phyloP scores from a whole-genome alignment of 2,888 invertebrate genomes.

The Entomobrya multifasciata region DNA sequence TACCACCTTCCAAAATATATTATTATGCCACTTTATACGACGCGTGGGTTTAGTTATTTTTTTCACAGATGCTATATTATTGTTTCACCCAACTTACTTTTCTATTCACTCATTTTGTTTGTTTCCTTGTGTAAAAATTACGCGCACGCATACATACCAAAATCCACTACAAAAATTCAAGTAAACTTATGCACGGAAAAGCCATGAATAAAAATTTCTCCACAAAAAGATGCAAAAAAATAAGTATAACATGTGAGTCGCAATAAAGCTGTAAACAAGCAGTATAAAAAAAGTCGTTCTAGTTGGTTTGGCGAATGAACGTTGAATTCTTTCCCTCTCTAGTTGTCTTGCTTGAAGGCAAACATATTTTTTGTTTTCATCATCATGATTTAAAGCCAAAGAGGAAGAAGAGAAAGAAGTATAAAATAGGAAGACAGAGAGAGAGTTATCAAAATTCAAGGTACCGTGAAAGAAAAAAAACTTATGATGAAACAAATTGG shows the following conservation, averaged over 20 bases:
- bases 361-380: constrained; percentile 33
- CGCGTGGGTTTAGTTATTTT: background rate
- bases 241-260: background rate
- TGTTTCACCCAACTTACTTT: background rate
- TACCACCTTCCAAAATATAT: constrained; percentile 32
- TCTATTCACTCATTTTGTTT: constrained; percentile 17
- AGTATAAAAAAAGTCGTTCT: background rate
- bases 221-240: constrained; percentile 9
- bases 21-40: constrained; percentile 32
- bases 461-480: constrained; percentile 59
- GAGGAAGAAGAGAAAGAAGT: background rate
- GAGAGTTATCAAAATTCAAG: constrained; percentile 67
- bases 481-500: constrained; percentile 58
- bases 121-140: background rate
- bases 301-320: background rate
- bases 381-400: constrained; percentile 55
- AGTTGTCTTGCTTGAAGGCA: constrained; percentile 40
- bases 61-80: constrained; percentile 7
- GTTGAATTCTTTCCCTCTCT: constrained; percentile 2
- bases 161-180: too few relatives aligned
- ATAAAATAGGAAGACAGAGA: too few relatives aligned
- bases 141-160: too few relatives aligned
- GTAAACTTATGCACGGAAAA: background rate
- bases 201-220: constrained; percentile 31
- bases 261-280: constrained; percentile 48